These are phyloP conservation scores for Athrips mouffetella DNA, from an alignment of 2,888 invertebrate genomes.

Conservation along the genomic window DNA sequence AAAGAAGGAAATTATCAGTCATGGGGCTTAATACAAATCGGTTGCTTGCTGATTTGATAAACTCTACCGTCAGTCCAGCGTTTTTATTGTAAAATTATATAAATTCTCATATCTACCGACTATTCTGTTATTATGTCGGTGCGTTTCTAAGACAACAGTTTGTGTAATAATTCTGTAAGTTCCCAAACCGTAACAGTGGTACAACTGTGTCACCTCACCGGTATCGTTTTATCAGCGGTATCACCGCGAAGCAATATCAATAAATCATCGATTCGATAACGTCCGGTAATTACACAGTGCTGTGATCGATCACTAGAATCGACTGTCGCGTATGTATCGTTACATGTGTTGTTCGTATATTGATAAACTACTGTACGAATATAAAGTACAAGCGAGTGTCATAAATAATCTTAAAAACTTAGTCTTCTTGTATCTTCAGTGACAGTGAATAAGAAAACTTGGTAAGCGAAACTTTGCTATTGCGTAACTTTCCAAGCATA, in stretches of 20 bases:
- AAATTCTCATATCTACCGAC: conserved; percentile 2
- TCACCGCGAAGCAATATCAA: conserved; percentile 61
- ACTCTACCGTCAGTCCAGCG: background rate
- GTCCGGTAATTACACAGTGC: conserved; percentile 60
- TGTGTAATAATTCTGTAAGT: background rate
- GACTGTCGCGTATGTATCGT: conserved; percentile 14
- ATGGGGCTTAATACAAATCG: no score
- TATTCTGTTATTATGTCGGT: conserved; percentile 1
- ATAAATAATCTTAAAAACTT: background rate
- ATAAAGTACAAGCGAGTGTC: conserved; percentile 7
- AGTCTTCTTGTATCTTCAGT: no score
- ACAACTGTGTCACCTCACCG: conserved; percentile 16
- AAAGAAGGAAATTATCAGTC: conserved; percentile 4
- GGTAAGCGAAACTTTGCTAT: background rate
- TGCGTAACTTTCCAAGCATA: background rate
- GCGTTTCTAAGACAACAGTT: conserved; percentile 1
- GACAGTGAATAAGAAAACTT: background rate
- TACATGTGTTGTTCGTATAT: conserved; percentile 22
- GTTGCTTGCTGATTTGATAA: conserved; percentile 2
- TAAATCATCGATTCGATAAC: conserved; percentile 68
- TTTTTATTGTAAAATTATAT: background rate
- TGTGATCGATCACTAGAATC: conserved; percentile 61
- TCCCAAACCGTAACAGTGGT: conserved; percentile 3
- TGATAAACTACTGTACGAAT: conserved; percentile 25
- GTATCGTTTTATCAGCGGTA: conserved; percentile 38